Base-by-base conservation (phyloP, 2,888 invertebrate species). In the Calephelis perditalis region DNA sequence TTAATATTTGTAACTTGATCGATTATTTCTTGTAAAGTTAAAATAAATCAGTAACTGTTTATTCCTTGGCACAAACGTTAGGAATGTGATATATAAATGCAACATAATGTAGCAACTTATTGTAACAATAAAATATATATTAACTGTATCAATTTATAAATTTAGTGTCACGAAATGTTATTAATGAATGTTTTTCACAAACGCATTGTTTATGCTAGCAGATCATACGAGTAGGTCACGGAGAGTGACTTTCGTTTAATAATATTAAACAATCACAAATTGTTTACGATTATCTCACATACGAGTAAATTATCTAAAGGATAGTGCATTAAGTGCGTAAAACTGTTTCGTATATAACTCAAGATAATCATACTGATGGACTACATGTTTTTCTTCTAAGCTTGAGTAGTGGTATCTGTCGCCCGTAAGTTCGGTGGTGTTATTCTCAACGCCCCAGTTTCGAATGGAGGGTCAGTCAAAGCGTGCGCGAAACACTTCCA, bases 391-490 rank as follows among this genome's bases (percentile, higher is more conserved):
- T 59, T 63, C 61, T 64, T 57, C 58, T 63, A 61, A 64, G 61
- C 58, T 56, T 52, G 59, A 65, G 61, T 62, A 63, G 68, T 66
- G 66, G 64, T 58, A 63, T 63, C 59, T 63, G 64, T 61, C 62
- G 64, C 67, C 62, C 68, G 60, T 56, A 57, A 45, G 67, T 68
- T 67, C 66, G 60, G 60, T 61, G 62, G 40, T 67, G 65, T 64
- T 67, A 65, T 36, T 35, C 63, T 60, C 63, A 64, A 71, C 77
- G 77, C 76, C 74, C 79, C 80, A 82, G 79, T 81, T 74, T 68
- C 66, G 63, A 67, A 64, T 69, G 68, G 72, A 70, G 72, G 75
- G 73, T 77, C 79, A 71, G 68, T 67, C 71, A 57, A 59, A 66
- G 68, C 73, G 73, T 78, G 77, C 78, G 75, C 76, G 74, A 67